A percentile compares a stretch with the other conserved stretches of the same genome.
Conservation (phyloP, 1,140 invertebrate genomes). For the Paralvinella palmiformis region DNA sequence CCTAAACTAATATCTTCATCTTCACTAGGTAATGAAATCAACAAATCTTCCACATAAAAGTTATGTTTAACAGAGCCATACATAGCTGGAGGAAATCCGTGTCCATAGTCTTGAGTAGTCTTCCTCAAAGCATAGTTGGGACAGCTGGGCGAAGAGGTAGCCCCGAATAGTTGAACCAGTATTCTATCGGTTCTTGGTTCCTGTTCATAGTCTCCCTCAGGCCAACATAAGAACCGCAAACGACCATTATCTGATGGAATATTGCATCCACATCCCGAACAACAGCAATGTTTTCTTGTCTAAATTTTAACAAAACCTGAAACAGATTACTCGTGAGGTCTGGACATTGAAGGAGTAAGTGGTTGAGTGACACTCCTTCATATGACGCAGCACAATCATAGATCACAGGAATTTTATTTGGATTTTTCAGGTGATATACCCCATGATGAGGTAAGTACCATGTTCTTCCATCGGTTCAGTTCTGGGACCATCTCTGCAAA, state of each 20-base stretch:
- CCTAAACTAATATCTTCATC: not conserved
- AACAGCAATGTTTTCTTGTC: not conserved
- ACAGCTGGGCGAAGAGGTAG: not conserved
- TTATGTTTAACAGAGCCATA: not conserved
- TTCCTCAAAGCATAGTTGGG: not conserved
- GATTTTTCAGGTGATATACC: not conserved
- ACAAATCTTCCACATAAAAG: not conserved
- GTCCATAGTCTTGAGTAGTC: not conserved
- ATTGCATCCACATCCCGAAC: not conserved
- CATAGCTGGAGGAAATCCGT: not conserved
- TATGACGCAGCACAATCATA: not conserved
- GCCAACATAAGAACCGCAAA: not conserved
- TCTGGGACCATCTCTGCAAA: too few species aligned
- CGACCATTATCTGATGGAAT: not conserved
- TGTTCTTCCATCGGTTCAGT: too few species aligned
- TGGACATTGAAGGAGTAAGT: not conserved
- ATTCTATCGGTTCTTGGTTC: not conserved
- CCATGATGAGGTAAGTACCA: not conserved
- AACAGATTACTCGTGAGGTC: not conserved
- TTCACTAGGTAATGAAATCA: not conserved
- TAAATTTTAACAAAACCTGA: not conserved
- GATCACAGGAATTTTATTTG: not conserved
- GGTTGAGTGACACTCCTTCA: not conserved
- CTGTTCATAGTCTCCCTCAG: not conserved
- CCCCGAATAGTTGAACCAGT: not conserved